These are phyloP conservation scores for Gymnoscelis rufifasciata DNA, from an alignment of 2,888 invertebrate genomes.

Conservation along the genomic window DNA sequence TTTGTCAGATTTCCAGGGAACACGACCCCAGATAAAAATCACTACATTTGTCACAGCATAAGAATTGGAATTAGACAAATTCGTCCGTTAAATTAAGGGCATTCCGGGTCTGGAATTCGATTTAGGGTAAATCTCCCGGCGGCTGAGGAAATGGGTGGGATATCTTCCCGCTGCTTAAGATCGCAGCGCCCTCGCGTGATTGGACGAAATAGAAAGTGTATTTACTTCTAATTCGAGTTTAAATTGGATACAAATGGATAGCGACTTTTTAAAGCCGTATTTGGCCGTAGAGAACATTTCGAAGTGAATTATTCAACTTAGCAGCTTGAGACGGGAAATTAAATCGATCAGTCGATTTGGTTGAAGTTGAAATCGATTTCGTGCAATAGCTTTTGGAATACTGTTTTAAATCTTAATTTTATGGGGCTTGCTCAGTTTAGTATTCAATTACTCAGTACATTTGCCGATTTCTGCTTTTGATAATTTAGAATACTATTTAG, in stretches of 20 bases:
- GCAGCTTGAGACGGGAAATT: conserved; percentile 48
- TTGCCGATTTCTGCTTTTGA: neutral
- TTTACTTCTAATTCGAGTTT: conserved; percentile 75
- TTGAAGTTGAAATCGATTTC: conserved; percentile 23
- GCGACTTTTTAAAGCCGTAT: conserved; percentile 54
- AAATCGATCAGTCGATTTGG: conserved; percentile 51
- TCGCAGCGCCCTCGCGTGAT: conserved; percentile 59
- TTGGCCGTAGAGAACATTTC: conserved; percentile 32
- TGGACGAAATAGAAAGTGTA: conserved; percentile 68
- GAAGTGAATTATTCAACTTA: conserved; percentile 55
- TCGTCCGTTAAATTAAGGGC: conserved; percentile 77
- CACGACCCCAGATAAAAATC: conserved; percentile 67
- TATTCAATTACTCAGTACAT: neutral
- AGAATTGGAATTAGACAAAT: conserved; percentile 78
- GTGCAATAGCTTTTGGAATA: conserved; percentile 18
- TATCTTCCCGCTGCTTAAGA: conserved; percentile 48
- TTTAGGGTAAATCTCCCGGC: conserved; percentile 69
- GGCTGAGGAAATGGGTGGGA: conserved; percentile 55
- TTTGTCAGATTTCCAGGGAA: conserved; percentile 28
- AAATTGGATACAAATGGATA: conserved; percentile 73
- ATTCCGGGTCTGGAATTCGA: conserved; percentile 69
- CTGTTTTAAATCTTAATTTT: neutral
- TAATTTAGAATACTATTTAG: too few relatives aligned
- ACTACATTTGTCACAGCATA: conserved; percentile 75
- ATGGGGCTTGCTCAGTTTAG: neutral